phyloP scores from a whole-genome alignment of 2,113 vertebrate genomes.

The Pungitius pungitius region DNA sequence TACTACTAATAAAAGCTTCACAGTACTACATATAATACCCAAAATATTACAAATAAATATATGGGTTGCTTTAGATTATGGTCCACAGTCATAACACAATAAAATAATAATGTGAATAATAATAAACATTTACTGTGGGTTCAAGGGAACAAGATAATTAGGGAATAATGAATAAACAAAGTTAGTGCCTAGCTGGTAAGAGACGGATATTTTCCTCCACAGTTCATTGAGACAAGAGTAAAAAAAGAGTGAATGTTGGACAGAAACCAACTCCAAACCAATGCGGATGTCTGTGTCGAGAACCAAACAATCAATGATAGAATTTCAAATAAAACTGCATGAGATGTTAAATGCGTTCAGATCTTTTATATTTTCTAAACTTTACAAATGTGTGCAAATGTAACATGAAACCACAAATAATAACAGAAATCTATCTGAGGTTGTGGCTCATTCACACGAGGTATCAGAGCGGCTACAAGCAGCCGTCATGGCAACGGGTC shows the following conservation, averaged over 20 bases:
- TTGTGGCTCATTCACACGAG: slow-evolving; percentile 13
- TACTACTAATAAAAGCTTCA: neutral
- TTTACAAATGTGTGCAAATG: slow-evolving; percentile 68
- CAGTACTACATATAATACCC: neutral
- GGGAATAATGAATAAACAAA: neutral
- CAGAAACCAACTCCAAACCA: neutral
- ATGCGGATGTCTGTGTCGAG: neutral
- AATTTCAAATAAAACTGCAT: slow-evolving; percentile 1
- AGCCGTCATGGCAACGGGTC: slow-evolving; percentile 1
- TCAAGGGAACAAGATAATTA: neutral
- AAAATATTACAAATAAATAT: neutral
- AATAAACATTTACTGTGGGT: neutral
- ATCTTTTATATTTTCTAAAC: slow-evolving; percentile 61
- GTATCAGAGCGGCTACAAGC: neutral
- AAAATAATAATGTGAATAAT: neutral
- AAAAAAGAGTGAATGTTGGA: neutral
- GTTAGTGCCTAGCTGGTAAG: neutral
- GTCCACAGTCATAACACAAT: neutral
- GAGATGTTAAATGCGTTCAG: slow-evolving; percentile 22
- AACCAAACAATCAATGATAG: neutral
- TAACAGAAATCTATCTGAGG: neutral
- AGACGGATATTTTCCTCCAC: no score
- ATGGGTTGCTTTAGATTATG: neutral
- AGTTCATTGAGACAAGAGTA: neutral
- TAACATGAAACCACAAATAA: slow-evolving; percentile 42